phyloP scores from a whole-genome alignment of 2,113 vertebrate genomes.

The Dolichallabes microphthalmus region DNA sequence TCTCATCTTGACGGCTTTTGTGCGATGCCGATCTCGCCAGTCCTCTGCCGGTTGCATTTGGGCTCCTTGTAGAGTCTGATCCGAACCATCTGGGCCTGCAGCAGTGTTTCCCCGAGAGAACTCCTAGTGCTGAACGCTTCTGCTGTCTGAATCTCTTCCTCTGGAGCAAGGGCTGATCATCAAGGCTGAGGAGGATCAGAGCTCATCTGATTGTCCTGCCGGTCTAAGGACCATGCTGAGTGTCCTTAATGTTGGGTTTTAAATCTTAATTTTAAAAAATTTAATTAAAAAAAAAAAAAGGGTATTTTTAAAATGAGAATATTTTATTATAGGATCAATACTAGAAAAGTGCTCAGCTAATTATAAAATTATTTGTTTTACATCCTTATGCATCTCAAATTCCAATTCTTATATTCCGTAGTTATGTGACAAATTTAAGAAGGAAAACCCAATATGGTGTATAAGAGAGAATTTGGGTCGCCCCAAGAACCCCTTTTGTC shows the following conservation, averaged over 20 bases:
- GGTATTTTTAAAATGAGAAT: not conserved
- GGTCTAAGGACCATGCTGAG: not conserved
- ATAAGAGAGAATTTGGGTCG: not conserved
- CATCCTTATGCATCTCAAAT: not conserved
- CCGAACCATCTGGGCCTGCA: conserved; percentile 33
- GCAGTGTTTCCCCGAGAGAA: not conserved
- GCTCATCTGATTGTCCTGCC: not conserved
- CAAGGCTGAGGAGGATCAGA: not conserved
- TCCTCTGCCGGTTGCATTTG: conserved; percentile 36
- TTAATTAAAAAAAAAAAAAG: no score
- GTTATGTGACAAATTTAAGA: not conserved
- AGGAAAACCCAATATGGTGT: not conserved
- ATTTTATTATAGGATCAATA: not conserved
- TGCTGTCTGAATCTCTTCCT: not conserved
- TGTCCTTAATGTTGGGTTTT: not conserved
- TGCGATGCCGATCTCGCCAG: not conserved
- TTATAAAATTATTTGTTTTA: not conserved
- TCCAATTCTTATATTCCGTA: not conserved
- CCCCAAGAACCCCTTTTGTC: not conserved
- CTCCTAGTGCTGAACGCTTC: not conserved
- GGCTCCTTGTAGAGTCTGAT: conserved; percentile 38
- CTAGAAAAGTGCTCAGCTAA: not conserved
- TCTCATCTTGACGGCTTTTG: conserved; percentile 20
- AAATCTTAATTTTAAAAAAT: no score
- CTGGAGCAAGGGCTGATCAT: not conserved